Evolutionary conservation across 2,888 invertebrate genomes (phyloP), one percentile per base, ranked within the genome.

Genomic region (Aproaerema taeniolella): DNA sequence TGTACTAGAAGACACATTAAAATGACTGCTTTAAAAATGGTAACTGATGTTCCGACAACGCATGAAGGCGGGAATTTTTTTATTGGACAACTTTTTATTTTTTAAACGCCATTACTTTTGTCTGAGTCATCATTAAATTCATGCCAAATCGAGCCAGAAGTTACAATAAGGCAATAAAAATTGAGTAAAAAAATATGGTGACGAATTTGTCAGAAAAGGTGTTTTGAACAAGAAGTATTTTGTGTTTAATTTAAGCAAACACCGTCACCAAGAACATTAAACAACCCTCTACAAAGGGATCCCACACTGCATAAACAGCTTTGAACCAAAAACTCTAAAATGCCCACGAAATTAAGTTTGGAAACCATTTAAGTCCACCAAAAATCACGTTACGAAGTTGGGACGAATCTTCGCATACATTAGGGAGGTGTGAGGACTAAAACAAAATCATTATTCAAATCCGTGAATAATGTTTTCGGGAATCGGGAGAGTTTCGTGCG

Each of bases 401-500:
- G 53, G 52, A 41, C 48, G 60, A 70, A 73, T 78, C 81, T 81
- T 77, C 67, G 83, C 80, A 85, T 83, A 82, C 62, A 83, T 83
- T 81, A 82, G 58, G 49, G 55, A 61, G 68, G 69, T 72, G 72
- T 67, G 73, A 52, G 64, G 73, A 70, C 77, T 82, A 66, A 78
- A 82, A 80, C 82, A 80, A 76, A 82, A 82, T 85, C 77, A 82
- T 85, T 86, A 86, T 86, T 85, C 82, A 85, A 83, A 85, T 85
- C 82, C 56, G 61, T 76, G 85, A 80, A 85, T 86, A 85, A 85
- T 83, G 85, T 82, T 81, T 81, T 81, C 81, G 74, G 79, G 75
- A 77, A 76, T 79, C 71, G 74, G 70, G 76, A 71, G 78, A 78
- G 80, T 80, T 80, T 64, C 65, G 72, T 71, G 67, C 78, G 74